These are phyloP conservation scores for Allophyes oxyacanthae DNA, from an alignment of 2,888 invertebrate species.

Conservation along the genomic window DNA sequence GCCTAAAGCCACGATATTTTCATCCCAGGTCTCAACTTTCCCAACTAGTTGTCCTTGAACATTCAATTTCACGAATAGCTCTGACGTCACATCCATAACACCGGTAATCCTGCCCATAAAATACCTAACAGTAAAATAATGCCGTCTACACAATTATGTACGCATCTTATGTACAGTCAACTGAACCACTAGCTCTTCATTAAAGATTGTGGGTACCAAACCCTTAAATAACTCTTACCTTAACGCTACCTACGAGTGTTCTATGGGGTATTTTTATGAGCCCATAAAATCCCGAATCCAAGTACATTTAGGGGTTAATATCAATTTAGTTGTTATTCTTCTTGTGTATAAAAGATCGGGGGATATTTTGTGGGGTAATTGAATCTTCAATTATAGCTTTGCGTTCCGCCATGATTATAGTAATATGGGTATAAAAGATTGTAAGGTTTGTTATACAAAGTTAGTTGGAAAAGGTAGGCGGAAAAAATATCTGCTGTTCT, in stretches of 20 bases:
- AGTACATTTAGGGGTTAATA: conserved; percentile 51
- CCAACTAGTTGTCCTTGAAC: background rate
- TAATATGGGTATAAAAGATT: background rate
- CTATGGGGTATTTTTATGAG: conserved; percentile 58
- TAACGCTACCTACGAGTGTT: conserved; percentile 49
- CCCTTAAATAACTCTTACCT: conserved; percentile 55
- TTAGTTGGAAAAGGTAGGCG: too few species aligned
- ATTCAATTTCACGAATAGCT: background rate
- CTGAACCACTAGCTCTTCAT: conserved; percentile 46
- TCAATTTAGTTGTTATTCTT: conserved; percentile 54
- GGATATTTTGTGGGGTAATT: conserved; percentile 45
- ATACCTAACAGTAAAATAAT: conserved; percentile 9
- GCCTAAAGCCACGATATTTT: too few species aligned
- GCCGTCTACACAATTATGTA: conserved; percentile 18
- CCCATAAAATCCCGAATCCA: conserved; percentile 52
- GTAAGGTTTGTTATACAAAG: too few species aligned
- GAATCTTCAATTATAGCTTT: conserved; percentile 47
- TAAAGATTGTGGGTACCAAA: conserved; percentile 33
- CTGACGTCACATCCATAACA: conserved; percentile 1
- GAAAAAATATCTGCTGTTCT: too few species aligned
- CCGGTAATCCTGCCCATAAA: conserved; percentile 9
- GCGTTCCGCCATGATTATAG: conserved; percentile 44
- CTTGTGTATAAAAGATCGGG: conserved; percentile 43
- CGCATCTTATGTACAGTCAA: conserved; percentile 23
- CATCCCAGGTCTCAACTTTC: too few species aligned